Base-by-base conservation (phyloP, 2,113 vertebrate species). In the Nesogale talazaci region DNA sequence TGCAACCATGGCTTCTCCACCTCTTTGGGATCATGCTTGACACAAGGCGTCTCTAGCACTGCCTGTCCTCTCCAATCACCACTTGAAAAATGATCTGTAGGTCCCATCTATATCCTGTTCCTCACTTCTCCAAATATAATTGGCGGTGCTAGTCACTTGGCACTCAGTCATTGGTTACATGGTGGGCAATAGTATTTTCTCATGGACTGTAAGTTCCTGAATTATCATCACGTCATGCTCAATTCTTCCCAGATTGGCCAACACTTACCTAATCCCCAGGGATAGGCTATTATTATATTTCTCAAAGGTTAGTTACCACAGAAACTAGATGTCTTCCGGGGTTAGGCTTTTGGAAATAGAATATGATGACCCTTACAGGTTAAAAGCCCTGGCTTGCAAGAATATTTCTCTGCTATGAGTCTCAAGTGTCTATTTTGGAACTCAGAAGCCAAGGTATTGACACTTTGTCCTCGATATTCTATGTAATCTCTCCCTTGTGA, bases 371-470 rank as follows among this genome's bases (percentile, higher is more conserved):
- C 34, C 42, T 83, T 69, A n/a, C 34, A 86, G 57, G 75, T 93
- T 83, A 93, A 89, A 93, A 90, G 17, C 31, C n/a, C 74, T 78
- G 2, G 31, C 6, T 88, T 96, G 94, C 46, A 12, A 93, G 46
- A 86, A 83, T 87, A n/a, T 84, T 72, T 82, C 42, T 79, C n/a
- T 88, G 70, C 57, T 91, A 56, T 87, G 70, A 90, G 80, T 88
- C 92, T 90, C 88, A 72, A 61, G 88, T 93, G 83, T 40, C 61
- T 86, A 83, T 83, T 92, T 92, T 80, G 36, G 52, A 92, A 70
- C 46, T 90, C 67, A 94, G 75, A 93, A 88, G 69, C 38, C 79
- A 93, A 90, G 5, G 12, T 92, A 94, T 57, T 90, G 86, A 83
- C 46, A 93, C 91, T 90, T 84, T 76, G 63, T 95, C 36, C 27